phyloP scores from a whole-genome alignment of 2,888 invertebrate species.

The Osmoderma eremita region DNA sequence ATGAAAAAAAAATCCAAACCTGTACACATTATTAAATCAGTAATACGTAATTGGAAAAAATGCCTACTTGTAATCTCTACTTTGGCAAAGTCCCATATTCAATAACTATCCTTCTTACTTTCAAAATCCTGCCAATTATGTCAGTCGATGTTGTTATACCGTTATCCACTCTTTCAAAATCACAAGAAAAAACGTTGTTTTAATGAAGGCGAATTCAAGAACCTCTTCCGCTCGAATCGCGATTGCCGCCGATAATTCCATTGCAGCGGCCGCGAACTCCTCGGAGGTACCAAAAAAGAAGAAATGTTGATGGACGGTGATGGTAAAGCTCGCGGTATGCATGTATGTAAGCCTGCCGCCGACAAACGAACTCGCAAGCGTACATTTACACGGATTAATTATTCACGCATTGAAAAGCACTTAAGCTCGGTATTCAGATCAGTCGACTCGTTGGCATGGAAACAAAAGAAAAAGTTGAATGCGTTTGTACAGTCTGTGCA shows the following conservation, averaged over 20 bases:
- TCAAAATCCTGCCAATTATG: slow-evolving; percentile 1
- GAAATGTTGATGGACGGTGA: slow-evolving; percentile 5
- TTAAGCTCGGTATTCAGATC: slow-evolving; percentile 16
- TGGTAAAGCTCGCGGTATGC: slow-evolving; percentile 1
- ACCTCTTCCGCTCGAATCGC: neutral
- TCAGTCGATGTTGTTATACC: neutral
- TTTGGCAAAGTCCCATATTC: too few relatives aligned
- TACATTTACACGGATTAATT: slow-evolving; percentile 10
- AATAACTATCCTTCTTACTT: neutral
- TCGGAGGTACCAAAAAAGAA: slow-evolving; percentile 9
- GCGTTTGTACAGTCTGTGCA: neutral
- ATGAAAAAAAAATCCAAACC: too few relatives aligned
- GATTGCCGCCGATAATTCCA: neutral
- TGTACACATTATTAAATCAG: too few relatives aligned
- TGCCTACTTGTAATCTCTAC: too few relatives aligned
- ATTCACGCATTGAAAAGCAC: slow-evolving; percentile 16
- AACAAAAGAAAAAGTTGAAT: slow-evolving; percentile 2
- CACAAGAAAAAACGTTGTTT: slow-evolving; percentile 7
- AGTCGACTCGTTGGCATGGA: neutral
- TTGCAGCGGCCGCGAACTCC: neutral
- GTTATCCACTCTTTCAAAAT: slow-evolving; percentile 4
- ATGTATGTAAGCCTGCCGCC: neutral
- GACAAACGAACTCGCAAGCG: slow-evolving; percentile 1
- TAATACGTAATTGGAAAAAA: too few relatives aligned
- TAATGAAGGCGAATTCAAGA: slow-evolving; percentile 14